Evolutionary conservation across 2,888 invertebrate genomes (phyloP).

Genomic region (Hypena proboscidalis): DNA sequence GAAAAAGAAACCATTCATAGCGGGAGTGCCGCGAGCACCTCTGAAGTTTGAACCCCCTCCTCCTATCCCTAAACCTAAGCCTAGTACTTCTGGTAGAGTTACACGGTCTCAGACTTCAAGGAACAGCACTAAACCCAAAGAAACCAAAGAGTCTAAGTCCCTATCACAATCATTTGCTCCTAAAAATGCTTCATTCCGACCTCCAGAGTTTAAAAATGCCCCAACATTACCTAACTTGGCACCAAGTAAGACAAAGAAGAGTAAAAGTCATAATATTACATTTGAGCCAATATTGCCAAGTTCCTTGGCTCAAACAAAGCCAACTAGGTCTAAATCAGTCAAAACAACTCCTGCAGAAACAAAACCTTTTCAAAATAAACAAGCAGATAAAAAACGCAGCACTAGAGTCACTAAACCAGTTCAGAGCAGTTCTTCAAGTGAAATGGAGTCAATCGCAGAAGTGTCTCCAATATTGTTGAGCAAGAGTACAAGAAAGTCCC

Average conservation of each 20-base stretch:
- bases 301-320: conserved; percentile 24
- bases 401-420: conserved; percentile 30
- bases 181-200: conserved; percentile 77
- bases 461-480: conserved; percentile 26
- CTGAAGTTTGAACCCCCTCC: conserved; percentile 64
- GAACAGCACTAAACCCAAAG: conserved; percentile 25
- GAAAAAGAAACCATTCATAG: conserved; percentile 73
- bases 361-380: conserved; percentile 20
- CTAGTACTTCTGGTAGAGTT: conserved; percentile 67
- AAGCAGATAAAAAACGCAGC: conserved; percentile 32
- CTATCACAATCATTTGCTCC: conserved; percentile 80
- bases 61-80: conserved; percentile 48
- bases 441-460: conserved; percentile 25
- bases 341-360: conserved; percentile 25
- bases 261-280: conserved; percentile 42
- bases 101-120: conserved; percentile 66
- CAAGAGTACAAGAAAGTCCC: conserved; percentile 27
- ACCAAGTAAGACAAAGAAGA: conserved; percentile 39
- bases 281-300: conserved; percentile 51
- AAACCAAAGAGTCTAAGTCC: conserved; percentile 16
- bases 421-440: conserved; percentile 47
- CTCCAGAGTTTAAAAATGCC: conserved; percentile 62
- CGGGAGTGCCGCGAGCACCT: conserved; percentile 60
- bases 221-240: conserved; percentile 51
- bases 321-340: conserved; percentile 21